Evolutionary conservation across 2,888 invertebrate genomes (phyloP).

Genomic region (Vesta saturnalis): DNA sequence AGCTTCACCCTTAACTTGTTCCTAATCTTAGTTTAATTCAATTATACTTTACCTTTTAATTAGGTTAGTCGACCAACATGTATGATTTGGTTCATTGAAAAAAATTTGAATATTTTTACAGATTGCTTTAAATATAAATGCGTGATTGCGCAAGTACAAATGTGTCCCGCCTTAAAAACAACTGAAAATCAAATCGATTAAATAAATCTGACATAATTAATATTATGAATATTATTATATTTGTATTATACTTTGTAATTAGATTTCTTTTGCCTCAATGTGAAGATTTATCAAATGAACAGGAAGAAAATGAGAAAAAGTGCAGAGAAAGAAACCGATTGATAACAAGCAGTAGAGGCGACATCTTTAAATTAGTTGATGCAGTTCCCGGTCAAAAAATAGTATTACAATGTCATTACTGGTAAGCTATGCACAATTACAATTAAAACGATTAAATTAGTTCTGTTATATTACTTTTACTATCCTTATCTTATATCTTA

Average conservation of each 20-base stretch:
- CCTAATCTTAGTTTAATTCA: background rate
- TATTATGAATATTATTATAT: background rate
- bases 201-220: background rate
- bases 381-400: constrained; percentile 59
- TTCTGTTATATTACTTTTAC: too few species aligned
- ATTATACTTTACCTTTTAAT: background rate
- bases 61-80: background rate
- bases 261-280: background rate
- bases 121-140: constrained; percentile 4
- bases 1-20: constrained; percentile 19
- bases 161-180: constrained; percentile 44
- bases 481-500: too few species aligned
- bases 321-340: constrained; percentile 63
- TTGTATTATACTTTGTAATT: background rate
- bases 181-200: constrained; percentile 39
- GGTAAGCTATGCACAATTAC: constrained; percentile 60
- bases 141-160: constrained; percentile 40
- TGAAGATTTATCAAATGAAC: constrained; percentile 37
- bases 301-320: constrained; percentile 51
- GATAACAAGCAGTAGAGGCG: constrained; percentile 60
- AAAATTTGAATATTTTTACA: background rate
- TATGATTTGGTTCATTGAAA: background rate
- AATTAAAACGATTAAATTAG: too few species aligned
- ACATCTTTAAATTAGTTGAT: constrained; percentile 63
- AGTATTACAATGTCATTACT: constrained; percentile 64